Percentiles rank a stretch among this genome's conserved stretches.
Conservation (phyloP, 2,797 vertebrate genomes). For the Nothura maculosa region DNA sequence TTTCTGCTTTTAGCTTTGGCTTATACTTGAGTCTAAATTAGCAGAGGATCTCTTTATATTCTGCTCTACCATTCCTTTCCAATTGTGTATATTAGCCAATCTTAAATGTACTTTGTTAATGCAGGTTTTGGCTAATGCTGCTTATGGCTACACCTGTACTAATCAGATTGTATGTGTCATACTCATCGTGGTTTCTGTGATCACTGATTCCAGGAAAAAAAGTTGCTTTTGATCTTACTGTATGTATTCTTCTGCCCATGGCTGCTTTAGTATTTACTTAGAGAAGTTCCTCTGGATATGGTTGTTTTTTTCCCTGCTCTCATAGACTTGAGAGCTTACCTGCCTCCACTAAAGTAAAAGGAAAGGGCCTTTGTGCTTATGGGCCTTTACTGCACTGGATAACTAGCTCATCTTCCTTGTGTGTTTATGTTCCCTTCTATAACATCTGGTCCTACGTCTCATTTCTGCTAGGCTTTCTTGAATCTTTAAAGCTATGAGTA, state of each 20-base stretch:
- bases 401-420: neutral
- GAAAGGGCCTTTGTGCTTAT: neutral
- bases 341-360: neutral
- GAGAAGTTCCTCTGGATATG: neutral
- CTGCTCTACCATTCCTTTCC: slow-evolving; percentile 21
- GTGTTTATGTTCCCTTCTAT: neutral
- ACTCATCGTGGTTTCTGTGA: slow-evolving; percentile 37
- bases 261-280: slow-evolving; percentile 40
- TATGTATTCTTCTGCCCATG: neutral
- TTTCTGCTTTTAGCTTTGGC: slow-evolving; percentile 53
- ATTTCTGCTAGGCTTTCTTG: neutral
- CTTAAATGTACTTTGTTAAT: slow-evolving; percentile 51
- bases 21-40: slow-evolving; percentile 56
- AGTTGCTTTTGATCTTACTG: slow-evolving; percentile 38
- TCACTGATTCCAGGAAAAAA: slow-evolving; percentile 3
- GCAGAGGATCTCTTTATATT: slow-evolving; percentile 58
- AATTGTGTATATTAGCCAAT: neutral
- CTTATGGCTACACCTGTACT: neutral
- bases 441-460: neutral
- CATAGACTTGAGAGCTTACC: neutral
- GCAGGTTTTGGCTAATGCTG: slow-evolving; percentile 10
- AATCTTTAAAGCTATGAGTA: fast-evolving
- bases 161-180: slow-evolving; percentile 25
- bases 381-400: neutral
- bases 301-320: slow-evolving; percentile 12